Evolutionary conservation across 2,113 vertebrate genomes (phyloP), one percentile per base, ranked within the genome.

Genomic region (Leptodactylus fuscus): DNA sequence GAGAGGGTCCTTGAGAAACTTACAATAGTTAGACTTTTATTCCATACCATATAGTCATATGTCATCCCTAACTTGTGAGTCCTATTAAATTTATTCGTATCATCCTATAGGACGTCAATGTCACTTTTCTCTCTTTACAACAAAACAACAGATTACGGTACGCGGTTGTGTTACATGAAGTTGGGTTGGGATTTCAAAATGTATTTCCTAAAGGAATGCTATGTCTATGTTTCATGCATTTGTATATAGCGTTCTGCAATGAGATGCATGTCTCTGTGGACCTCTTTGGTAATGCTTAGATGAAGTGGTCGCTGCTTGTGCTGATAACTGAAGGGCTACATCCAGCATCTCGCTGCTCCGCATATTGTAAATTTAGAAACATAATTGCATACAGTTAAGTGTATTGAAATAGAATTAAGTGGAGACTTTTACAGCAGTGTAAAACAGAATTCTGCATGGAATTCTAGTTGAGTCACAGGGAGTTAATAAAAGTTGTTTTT

Each of bases 401-500:
- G 73, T 74, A 83, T 78, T 78, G 60, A 53, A 67, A 78, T 53
- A 78, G 74, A 77, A 77, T 85, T 85, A 77, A 78, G 38, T 78
- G 41, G 58, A 78, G 44, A 65, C 75, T 78, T 78, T 73, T 75
- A 65, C 18, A 12, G 60, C 44, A 78, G 29, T 78, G 46, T 49
- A 78, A 83, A 85, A 85, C 46, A 15, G 48, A 49, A 83, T 73
- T 44, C 49, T 78, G 60, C 34, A 34, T 69, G 29, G 38, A 49
- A 46, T 29, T 83, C 69, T 55, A 74, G 70, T 65, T 24, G 74
- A 78, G 34, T 69, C 58, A 67, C 22, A 85, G 29, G 32, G 83
- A 78, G 83, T 78, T 85, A 78, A 85, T 70, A 76, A 69, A 85
- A 78, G 71, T 85, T 85, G 74, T 78, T 85, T 83, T 34, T 58